A percentile compares a stretch with the other conserved stretches of the same genome.
phyloP scores from a whole-genome alignment of 2,113 vertebrate genomes.

The Regulus satrapa region DNA sequence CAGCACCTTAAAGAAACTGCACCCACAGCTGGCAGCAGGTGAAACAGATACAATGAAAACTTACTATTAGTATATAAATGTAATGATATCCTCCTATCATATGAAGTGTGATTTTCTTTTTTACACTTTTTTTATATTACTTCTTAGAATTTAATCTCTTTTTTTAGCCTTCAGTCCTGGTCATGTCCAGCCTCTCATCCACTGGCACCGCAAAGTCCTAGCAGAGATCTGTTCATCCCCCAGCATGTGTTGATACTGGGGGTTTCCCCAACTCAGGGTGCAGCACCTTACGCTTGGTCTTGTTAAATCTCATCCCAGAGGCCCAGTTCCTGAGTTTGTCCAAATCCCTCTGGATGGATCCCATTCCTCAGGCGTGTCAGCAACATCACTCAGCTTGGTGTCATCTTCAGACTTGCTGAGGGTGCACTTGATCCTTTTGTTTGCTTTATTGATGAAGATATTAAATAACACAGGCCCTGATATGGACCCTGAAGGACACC shows the following conservation, averaged over 20 bases:
- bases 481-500: background rate
- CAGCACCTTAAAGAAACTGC: conserved; percentile 82
- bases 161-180: background rate
- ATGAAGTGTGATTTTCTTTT: background rate
- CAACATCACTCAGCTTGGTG: background rate
- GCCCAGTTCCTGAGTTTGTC: background rate
- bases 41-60: conserved; percentile 27
- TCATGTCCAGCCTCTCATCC: background rate
- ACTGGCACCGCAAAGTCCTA: background rate
- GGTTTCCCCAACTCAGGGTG: background rate
- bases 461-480: background rate
- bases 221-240: background rate
- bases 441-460: background rate
- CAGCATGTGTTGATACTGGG: background rate
- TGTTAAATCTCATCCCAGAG: background rate
- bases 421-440: fast-evolving
- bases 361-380: background rate
- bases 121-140: background rate
- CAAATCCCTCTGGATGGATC: background rate
- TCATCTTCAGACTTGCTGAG: background rate
- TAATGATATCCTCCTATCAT: background rate
- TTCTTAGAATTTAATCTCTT: background rate
- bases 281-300: background rate
- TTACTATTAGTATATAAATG: background rate
- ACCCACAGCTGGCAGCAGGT: conserved; percentile 87